Evolutionary conservation across 1,140 invertebrate species (phyloP), one percentile per base, ranked within the genome.

Genomic region (Magallana angulata): DNA sequence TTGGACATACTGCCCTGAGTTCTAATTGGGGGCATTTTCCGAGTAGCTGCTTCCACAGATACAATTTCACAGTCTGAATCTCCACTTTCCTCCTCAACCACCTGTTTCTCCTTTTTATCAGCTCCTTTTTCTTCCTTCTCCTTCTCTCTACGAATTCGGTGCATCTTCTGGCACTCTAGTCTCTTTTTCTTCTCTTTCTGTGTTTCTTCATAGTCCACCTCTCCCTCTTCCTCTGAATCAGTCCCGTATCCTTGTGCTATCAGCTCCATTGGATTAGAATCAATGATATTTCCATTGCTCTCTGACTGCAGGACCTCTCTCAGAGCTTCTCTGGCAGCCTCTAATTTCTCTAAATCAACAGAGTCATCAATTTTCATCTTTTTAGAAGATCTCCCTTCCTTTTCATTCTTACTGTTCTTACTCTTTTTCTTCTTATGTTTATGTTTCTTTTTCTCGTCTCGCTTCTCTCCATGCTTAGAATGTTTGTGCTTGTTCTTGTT

Each of bases 51-150:
- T 36, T 62, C 76, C 48, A 85, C 71, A 48, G 81, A 58, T n/a
- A 82, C 81, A 36, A 68, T 85, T 57, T 83, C 84, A 59, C 80
- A 81, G 59, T 88, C 87, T 58, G 85, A 85, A 7, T 84, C 83
- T 57, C 16, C 60, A 56, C 57, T 87, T 58, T 84, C 36, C 12
- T 85, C 56, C 11, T 59, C 12, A 9, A 81, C 57, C 64, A 56
- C n/a, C 57, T 18, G 24, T 64, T 8, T 87, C 60, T 80, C 18
- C 91, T 86, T 89, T 93, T 87, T 90, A 92, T 76, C 95, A 91
- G 64, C 94, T 93, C 87, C 95, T 93, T 88, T 94, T 94, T 36
- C 95, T 94, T 89, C 94, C 93, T 36, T 91, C 62, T 86, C 64
- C 85, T 91, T 90, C 71, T 88, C 85, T 85, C 87, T 87, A 12